Evolutionary conservation across 2,888 invertebrate genomes (phyloP).

Genomic region (Drosophila neotestacea): DNA sequence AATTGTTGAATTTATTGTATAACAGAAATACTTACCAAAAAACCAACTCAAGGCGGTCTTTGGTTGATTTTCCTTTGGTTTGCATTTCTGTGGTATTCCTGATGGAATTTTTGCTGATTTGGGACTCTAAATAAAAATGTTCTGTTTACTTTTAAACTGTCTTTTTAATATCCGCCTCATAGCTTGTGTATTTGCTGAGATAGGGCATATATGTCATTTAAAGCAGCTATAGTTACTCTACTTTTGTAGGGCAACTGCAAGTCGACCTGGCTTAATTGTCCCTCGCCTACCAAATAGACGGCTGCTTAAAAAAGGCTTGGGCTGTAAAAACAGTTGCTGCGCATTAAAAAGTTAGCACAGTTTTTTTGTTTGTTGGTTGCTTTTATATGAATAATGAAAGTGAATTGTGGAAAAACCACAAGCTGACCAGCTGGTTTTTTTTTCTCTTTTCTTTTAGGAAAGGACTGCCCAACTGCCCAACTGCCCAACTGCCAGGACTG

Average conservation of each 20-base stretch:
- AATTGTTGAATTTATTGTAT: too few species aligned
- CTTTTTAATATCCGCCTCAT: too few species aligned
- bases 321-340: conserved; percentile 56
- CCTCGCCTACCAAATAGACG: conserved; percentile 3
- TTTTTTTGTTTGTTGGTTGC: conserved; percentile 33
- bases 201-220: too few species aligned
- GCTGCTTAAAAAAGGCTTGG: conserved; percentile 34
- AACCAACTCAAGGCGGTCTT: too few species aligned
- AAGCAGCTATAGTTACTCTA: too few species aligned
- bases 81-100: too few species aligned
- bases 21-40: too few species aligned
- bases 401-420: conserved; percentile 53
- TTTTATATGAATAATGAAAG: conserved; percentile 56
- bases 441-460: conserved; percentile 3
- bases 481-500: conserved; percentile 22
- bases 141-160: too few species aligned
- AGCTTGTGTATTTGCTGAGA: too few species aligned
- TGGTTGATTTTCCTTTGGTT: too few species aligned
- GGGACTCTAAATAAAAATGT: too few species aligned
- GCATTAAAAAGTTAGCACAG: conserved; percentile 69
- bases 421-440: conserved; percentile 19
- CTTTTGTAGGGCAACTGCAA: conserved; percentile 23
- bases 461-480: conserved; percentile 23
- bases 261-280: conserved; percentile 10
- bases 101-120: too few species aligned